Conservation (phyloP, 1,140 invertebrate genomes). For the Daktulosphaira vitifoliae region DNA sequence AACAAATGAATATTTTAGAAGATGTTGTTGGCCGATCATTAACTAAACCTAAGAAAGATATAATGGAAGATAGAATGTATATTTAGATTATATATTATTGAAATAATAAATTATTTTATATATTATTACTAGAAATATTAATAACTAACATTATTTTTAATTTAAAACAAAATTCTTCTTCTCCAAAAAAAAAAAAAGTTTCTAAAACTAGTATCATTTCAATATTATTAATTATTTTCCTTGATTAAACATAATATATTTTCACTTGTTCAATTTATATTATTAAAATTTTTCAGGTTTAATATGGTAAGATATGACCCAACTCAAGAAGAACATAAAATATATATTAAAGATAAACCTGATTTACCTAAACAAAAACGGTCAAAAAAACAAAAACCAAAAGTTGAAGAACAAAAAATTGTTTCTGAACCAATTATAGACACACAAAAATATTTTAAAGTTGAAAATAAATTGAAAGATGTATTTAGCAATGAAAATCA, state of each 20-base stretch:
- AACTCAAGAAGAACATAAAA: conserved; percentile 26
- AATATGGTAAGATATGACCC: conserved; percentile 29
- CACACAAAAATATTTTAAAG: conserved; percentile 23
- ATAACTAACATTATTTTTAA: neutral
- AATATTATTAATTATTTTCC: too few relatives aligned
- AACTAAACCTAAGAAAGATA: conserved; percentile 1
- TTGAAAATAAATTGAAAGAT: conserved; percentile 18
- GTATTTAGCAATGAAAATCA: conserved; percentile 13
- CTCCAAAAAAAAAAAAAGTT: too few relatives aligned
- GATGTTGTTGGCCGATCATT: conserved; percentile 10
- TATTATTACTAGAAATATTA: neutral
- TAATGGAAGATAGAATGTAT: conserved; percentile 6
- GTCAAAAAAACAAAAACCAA: conserved; percentile 5
- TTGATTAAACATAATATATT: too few relatives aligned
- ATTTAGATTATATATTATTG: too few relatives aligned
- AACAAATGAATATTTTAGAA: conserved; percentile 32
- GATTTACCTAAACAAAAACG: conserved; percentile 21
- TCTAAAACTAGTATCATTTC: too few relatives aligned
- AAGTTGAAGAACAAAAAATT: neutral
- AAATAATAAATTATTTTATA: too few relatives aligned
- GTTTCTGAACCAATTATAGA: conserved; percentile 2
- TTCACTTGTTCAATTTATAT: too few relatives aligned
- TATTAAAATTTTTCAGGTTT: conserved; percentile 6
- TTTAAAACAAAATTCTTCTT: too few relatives aligned
- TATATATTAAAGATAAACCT: conserved; percentile 21